These are phyloP conservation scores for Microtus pennsylvanicus DNA, from an alignment of 2,113 vertebrate genomes.

Conservation along the genomic window DNA sequence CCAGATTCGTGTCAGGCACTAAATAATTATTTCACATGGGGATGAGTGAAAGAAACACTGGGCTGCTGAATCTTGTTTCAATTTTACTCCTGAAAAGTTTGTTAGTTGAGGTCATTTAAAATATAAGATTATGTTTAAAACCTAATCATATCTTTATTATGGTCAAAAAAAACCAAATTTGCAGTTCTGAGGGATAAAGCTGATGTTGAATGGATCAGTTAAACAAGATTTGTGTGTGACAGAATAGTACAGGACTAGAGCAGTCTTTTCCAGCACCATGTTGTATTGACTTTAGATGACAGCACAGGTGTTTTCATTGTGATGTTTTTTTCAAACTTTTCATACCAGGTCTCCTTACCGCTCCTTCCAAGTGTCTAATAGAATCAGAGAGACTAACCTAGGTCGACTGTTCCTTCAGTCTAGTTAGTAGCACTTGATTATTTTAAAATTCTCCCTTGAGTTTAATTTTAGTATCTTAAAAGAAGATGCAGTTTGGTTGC, in stretches of 20 bases:
- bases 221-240: conserved; percentile 9
- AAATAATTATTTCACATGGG: background rate
- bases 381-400: background rate
- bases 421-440: background rate
- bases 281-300: background rate
- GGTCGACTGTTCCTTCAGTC: conserved; percentile 4
- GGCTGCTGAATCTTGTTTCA: background rate
- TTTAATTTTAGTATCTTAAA: conserved; percentile 71
- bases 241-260: background rate
- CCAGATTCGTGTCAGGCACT: background rate
- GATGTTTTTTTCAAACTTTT: conserved; percentile 38
- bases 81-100: background rate
- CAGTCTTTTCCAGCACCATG: background rate
- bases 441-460: conserved; percentile 24
- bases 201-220: background rate
- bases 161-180: background rate
- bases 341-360: background rate
- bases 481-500: conserved; percentile 32
- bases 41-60: background rate
- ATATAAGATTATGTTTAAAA: background rate
- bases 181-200: background rate
- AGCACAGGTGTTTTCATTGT: background rate
- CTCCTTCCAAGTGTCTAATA: background rate
- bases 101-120: conserved; percentile 35
- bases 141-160: background rate